Percentiles rank a stretch among this genome's conserved stretches.
phyloP scores from a whole-genome alignment of 2,888 invertebrate species.

The Pandemis heparana region DNA sequence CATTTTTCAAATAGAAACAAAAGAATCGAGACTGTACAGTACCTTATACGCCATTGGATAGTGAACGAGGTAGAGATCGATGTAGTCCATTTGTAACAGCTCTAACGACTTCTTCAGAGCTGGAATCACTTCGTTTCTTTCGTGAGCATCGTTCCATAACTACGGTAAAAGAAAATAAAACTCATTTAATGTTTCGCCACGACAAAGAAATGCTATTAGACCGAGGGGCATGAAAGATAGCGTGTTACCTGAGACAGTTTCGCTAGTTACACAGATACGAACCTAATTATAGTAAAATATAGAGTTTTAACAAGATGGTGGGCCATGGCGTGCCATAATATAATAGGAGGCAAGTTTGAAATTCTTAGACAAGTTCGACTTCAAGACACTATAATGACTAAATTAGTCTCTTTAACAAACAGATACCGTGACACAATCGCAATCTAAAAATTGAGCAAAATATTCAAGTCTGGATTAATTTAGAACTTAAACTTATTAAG shows the following conservation, averaged over 20 bases:
- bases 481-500: neutral
- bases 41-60: conserved; percentile 89
- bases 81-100: conserved; percentile 89
- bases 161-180: conserved; percentile 54
- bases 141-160: conserved; percentile 85
- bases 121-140: conserved; percentile 87
- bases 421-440: neutral
- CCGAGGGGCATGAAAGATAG: conserved; percentile 36
- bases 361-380: conserved; percentile 6
- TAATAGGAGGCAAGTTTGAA: conserved; percentile 15
- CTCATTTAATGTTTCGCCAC: conserved; percentile 36
- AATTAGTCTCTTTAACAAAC: neutral
- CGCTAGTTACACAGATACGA: conserved; percentile 17
- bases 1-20: conserved; percentile 22
- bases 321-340: conserved; percentile 22
- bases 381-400: conserved; percentile 1
- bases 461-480: neutral
- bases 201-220: conserved; percentile 40
- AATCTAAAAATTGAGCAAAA: neutral
- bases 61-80: conserved; percentile 93
- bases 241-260: conserved; percentile 33
- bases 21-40: conserved; percentile 45
- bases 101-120: conserved; percentile 87
- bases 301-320: conserved; percentile 21
- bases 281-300: conserved; percentile 23